Evolutionary conservation across 1,140 invertebrate genomes (phyloP).

Genomic region (Pogonomyrmex californicus): DNA sequence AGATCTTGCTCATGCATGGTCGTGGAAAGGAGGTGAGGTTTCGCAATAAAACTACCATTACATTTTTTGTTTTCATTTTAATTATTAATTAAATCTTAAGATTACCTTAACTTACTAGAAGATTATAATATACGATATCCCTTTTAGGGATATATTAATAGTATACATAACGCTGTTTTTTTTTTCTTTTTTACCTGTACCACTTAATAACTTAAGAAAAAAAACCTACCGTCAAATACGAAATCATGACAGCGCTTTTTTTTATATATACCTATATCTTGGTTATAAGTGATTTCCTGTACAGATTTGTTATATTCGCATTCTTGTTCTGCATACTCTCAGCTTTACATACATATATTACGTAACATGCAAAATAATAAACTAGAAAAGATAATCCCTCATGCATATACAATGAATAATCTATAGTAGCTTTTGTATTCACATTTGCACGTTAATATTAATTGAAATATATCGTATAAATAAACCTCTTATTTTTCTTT

Average conservation of each 20-base stretch:
- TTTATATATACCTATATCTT: conserved; percentile 61
- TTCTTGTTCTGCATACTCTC: conserved; percentile 24
- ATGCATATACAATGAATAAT: conserved; percentile 69
- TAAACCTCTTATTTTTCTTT: conserved; percentile 65
- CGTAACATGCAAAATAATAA: conserved; percentile 79
- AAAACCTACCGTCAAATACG: conserved; percentile 63
- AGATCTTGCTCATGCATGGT: neutral
- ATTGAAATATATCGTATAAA: conserved; percentile 70
- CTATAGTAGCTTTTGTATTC: conserved; percentile 70
- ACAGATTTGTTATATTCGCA: conserved; percentile 55
- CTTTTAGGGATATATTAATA: conserved; percentile 77
- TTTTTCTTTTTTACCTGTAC: conserved; percentile 3
- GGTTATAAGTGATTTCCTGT: conserved; percentile 68
- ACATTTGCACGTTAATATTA: conserved; percentile 68
- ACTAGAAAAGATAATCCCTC: conserved; percentile 76
- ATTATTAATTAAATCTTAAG: conserved; percentile 81
- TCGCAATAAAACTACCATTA: conserved; percentile 64
- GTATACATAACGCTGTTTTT: conserved; percentile 77
- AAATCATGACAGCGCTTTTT: conserved; percentile 64
- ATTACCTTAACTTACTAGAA: conserved; percentile 78
- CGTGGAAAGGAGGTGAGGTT: conserved; percentile 51
- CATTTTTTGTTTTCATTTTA: conserved; percentile 77
- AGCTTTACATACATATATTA: conserved; percentile 70
- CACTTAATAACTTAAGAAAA: conserved; percentile 70
- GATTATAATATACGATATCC: conserved; percentile 78